phyloP scores from a whole-genome alignment of 2,888 invertebrate species.

The Watsonalla cultraria region DNA sequence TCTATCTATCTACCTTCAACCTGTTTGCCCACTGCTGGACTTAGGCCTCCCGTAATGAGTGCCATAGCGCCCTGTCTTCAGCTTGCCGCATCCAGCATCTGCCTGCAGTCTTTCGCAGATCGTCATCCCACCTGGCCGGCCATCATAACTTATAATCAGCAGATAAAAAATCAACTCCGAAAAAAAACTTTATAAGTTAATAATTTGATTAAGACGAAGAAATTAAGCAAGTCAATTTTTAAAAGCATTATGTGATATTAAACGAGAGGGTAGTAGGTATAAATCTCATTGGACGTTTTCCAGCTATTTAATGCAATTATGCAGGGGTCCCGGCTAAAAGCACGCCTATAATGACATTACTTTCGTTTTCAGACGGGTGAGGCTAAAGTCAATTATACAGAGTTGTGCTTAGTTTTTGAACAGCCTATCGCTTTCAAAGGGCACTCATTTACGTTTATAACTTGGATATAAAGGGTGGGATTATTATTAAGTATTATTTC shows the following conservation, averaged over 20 bases:
- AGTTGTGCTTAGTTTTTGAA: slow-evolving; percentile 41
- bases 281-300: slow-evolving; percentile 25
- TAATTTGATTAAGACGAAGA: too few relatives aligned
- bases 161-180: too few relatives aligned
- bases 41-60: too few relatives aligned
- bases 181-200: too few relatives aligned
- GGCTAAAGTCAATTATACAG: slow-evolving; percentile 46
- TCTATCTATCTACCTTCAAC: too few relatives aligned
- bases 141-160: too few relatives aligned
- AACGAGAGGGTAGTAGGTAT: neutral
- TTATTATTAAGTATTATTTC: slow-evolving; percentile 1
- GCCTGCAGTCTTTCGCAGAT: too few relatives aligned
- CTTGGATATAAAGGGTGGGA: slow-evolving; percentile 9
- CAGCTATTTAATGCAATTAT: slow-evolving; percentile 48
- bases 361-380: slow-evolving; percentile 45
- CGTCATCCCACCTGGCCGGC: too few relatives aligned
- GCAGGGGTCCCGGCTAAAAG: slow-evolving; percentile 49
- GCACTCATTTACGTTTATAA: slow-evolving; percentile 14
- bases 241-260: neutral
- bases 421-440: slow-evolving; percentile 37
- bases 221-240: neutral
- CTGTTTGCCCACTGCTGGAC: too few relatives aligned
- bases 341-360: slow-evolving; percentile 54
- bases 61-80: too few relatives aligned
- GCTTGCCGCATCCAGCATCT: too few relatives aligned